Conservation (phyloP, 2,888 invertebrate species). For the Agrotis puta region DNA sequence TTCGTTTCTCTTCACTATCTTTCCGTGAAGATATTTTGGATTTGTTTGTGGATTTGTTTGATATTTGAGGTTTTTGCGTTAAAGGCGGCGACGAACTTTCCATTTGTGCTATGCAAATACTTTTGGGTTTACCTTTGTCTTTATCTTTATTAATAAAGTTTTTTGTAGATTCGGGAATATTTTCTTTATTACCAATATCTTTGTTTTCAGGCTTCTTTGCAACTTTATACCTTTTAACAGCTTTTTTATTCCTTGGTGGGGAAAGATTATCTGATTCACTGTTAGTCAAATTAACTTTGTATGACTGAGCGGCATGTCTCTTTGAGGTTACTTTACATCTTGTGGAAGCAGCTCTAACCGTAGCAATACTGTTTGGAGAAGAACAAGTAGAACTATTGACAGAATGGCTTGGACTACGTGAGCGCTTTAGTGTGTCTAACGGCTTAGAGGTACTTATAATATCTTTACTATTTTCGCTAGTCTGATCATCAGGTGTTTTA, state of each 20-base stretch:
- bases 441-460: conserved; percentile 52
- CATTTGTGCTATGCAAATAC: conserved; percentile 73
- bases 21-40: conserved; percentile 68
- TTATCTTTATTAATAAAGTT: conserved; percentile 63
- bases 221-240: conserved; percentile 70
- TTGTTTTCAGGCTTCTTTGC: conserved; percentile 68
- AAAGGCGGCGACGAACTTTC: conserved; percentile 66
- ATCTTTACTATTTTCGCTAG: conserved; percentile 43
- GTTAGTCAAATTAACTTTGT: conserved; percentile 70
- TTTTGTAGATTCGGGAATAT: conserved; percentile 77
- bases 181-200: conserved; percentile 78
- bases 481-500: conserved; percentile 51
- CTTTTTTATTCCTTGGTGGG: conserved; percentile 72
- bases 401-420: conserved; percentile 71
- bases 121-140: conserved; percentile 71
- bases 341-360: conserved; percentile 76
- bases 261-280: conserved; percentile 73
- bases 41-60: conserved; percentile 71
- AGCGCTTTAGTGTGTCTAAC: conserved; percentile 53
- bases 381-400: conserved; percentile 83
- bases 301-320: conserved; percentile 71
- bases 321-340: conserved; percentile 65
- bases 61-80: conserved; percentile 67
- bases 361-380: conserved; percentile 81
- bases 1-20: conserved; percentile 61